Evolutionary conservation across 2,113 vertebrate species (phyloP).

Genomic region (Cynopterus brachyotis): DNA sequence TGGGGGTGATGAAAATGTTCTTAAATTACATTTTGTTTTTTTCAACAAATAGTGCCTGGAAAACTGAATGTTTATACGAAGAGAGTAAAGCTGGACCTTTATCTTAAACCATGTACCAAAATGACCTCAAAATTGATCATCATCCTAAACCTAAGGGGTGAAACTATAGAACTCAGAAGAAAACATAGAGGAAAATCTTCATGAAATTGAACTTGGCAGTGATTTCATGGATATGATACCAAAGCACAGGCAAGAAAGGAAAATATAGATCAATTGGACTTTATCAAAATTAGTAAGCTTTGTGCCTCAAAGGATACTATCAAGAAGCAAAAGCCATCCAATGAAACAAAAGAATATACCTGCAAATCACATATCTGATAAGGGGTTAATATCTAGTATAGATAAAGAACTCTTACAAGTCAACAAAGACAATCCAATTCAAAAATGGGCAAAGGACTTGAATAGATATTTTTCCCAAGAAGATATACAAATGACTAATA

Average conservation of each 20-base stretch:
- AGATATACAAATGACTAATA: neutral
- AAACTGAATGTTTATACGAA: neutral
- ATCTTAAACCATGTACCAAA: neutral
- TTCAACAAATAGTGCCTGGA: neutral
- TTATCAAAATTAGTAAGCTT: neutral
- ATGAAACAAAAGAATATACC: neutral
- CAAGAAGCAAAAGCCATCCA: neutral
- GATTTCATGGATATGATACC: neutral
- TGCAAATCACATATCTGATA: neutral
- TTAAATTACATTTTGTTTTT: neutral
- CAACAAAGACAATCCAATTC: neutral
- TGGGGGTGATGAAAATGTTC: neutral
- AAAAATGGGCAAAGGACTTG: neutral
- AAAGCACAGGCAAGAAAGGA: neutral
- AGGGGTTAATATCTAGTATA: neutral
- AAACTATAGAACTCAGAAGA: neutral
- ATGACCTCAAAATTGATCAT: neutral
- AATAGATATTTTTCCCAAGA: neutral
- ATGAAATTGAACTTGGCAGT: neutral
- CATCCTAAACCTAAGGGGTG: neutral
- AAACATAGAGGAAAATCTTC: neutral
- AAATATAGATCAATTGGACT: neutral
- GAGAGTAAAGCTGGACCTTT: neutral
- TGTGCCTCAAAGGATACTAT: neutral
- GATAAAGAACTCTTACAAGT: neutral